Evolutionary conservation across 1,140 invertebrate genomes (phyloP).

Genomic region (Campoletis sonorensis): DNA sequence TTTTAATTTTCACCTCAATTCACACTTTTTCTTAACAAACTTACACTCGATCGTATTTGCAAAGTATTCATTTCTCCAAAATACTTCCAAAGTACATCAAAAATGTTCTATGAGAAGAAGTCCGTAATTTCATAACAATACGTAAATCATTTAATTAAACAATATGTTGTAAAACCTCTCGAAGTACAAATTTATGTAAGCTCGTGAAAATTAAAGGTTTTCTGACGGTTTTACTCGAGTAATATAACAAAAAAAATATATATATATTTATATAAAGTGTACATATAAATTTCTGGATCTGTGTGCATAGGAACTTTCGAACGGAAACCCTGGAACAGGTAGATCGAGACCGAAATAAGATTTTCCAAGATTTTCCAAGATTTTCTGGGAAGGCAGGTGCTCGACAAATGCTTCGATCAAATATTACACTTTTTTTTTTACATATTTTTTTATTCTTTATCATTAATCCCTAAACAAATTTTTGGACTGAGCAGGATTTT

Average conservation of each 20-base stretch:
- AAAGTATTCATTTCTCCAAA: too few relatives aligned
- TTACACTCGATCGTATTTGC: too few relatives aligned
- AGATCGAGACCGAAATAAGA: not conserved
- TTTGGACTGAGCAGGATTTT: not conserved
- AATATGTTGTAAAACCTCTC: not conserved
- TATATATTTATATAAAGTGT: not conserved
- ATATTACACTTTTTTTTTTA: constrained; percentile 5
- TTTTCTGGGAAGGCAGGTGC: constrained; percentile 10
- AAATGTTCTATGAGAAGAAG: not conserved
- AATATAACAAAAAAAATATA: not conserved
- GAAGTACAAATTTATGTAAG: not conserved
- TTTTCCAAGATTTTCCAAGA: constrained; percentile 21
- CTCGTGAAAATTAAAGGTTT: too few relatives aligned
- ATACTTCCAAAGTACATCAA: too few relatives aligned
- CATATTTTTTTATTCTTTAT: constrained; percentile 9
- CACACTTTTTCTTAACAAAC: too few relatives aligned
- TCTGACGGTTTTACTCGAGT: too few relatives aligned
- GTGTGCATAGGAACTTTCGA: not conserved
- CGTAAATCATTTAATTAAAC: constrained; percentile 3
- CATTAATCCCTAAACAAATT: constrained; percentile 35
- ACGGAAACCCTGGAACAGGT: constrained; percentile 14
- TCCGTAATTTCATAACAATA: not conserved
- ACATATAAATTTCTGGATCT: not conserved
- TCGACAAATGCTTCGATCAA: constrained; percentile 26
- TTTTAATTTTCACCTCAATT: too few relatives aligned